Base-by-base conservation (phyloP, 2,113 vertebrate genomes). In the Motacilla tschutschensis region DNA sequence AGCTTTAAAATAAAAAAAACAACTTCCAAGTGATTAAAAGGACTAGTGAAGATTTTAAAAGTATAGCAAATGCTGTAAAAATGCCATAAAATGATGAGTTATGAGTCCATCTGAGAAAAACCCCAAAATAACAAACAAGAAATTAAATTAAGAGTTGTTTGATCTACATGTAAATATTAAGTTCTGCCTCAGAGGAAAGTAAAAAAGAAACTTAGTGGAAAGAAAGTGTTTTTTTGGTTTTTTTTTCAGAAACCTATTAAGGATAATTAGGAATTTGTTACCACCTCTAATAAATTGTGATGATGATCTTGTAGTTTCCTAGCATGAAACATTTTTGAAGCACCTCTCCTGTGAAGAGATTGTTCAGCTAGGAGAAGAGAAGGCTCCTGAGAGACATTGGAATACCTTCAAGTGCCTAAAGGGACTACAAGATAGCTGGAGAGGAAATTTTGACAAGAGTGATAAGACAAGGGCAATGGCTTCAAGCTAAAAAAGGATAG, bases 61-160 rank as follows among this genome's bases (percentile, higher is more conserved):
- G 58, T 78, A 55, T 4, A 79, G 18, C 7, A 95, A 94, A 88
- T 38, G 2, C 31, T 77, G 19, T 86, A 88, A 79, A 86, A 86
- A 83, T 84, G 36, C 16, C 18, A 46, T 73, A 58, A 94, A 96
- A 86, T 77, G 8, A 83, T 55, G 31, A 53, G 44, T 80, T 92
- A 90, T 47, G 28, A 82, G 53, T 85, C 57, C 69, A 64, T 58
- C 57, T 60, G 13, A 85, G 29, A 38, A 46, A 38, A 14, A n/a
- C 53, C 18, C 12, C 31, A 54, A 63, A 70, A 76, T 72, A 76
- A 26, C 85, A 72, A 47, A 91, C 50, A 89, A 73, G 28, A 89
- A 90, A 35, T 33, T 53, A 92, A 92, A 91, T 85, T 85, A 95
- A 83, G 47, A 79, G 53, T 88, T 77, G 91, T 93, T 96, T 95